Conservation (phyloP, 2,113 vertebrate genomes). For the Alethe diademata region DNA sequence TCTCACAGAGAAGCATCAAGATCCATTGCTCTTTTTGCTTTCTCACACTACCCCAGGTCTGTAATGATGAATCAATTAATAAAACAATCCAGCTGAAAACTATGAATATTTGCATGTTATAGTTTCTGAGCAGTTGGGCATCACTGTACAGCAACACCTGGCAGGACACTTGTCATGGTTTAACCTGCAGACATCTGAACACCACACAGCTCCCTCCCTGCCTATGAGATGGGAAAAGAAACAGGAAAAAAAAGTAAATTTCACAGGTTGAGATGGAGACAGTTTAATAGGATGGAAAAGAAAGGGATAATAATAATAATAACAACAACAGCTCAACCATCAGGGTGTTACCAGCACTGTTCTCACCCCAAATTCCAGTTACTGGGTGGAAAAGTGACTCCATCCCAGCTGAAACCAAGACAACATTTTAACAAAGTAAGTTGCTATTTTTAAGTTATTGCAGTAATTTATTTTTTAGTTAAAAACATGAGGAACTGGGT, state of each 20-base stretch:
- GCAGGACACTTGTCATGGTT: neutral
- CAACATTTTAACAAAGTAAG: neutral
- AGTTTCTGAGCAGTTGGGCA: neutral
- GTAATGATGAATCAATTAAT: neutral
- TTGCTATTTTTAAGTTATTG: neutral
- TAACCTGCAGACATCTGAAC: neutral
- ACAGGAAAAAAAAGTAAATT: neutral
- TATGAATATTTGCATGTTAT: accelerated
- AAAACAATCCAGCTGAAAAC: neutral
- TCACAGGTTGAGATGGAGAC: neutral
- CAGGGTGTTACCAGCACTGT: neutral
- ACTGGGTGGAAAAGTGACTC: neutral
- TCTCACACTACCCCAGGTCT: neutral
- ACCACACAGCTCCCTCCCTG: neutral
- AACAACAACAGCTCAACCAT: neutral
- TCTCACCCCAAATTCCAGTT: neutral
- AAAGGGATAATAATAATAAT: neutral
- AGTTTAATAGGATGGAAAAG: neutral
- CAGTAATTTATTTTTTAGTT: neutral
- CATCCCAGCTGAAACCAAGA: neutral
- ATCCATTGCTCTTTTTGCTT: neutral
- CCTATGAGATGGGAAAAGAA: neutral
- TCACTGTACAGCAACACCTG: neutral
- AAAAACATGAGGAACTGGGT: neutral
- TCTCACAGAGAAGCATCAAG: neutral